Evolutionary conservation across 2,113 vertebrate genomes (phyloP), one percentile per base, ranked within the genome.

Genomic region (Trogon surrucura): DNA sequence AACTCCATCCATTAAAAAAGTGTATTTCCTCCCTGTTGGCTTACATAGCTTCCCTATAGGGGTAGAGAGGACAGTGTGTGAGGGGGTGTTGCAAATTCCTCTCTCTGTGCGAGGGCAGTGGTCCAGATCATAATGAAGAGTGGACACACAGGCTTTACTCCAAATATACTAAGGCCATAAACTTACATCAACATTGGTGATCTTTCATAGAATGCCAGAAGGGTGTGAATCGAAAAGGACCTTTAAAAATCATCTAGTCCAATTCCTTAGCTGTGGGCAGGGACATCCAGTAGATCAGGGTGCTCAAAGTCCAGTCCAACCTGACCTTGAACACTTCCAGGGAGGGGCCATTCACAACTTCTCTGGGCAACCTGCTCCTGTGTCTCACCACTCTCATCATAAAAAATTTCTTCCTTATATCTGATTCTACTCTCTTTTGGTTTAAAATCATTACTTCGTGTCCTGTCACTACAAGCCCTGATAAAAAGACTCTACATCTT

Each of bases 201-300:
- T 36, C 13, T 79, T 82, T 53, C 29, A 25, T 0, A 57, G 21
- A 60, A 36, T 44, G 34, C 56, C 34, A 77, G n/a, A 80, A 58
- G 8, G 5, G 8, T 72, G n/a, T 69, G 30, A 3, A 13, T 32
- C 29, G 64, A 36, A 71, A 87, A n/a, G 5, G 16, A n/a, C 29
- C 8, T 41, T 90, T 64, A 48, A 67, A 77, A 14, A 29, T 74
- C 71, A 41, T 17, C 34, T 51, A 45, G 13, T 60, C 27, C 34
- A 66, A 20, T 1, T 1, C 0, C 13, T 4, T 13, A 53, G 48
- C 10, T 45, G 9, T 54, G 26, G n/a, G 9, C 17, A 57, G 25
- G 21, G 48, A 48, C 13, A 29, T 20, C 25, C 60, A 50, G 10
- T 21, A 38, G 30, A 50, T 4, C 17, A 23, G 6, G 7, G 51